These are phyloP conservation scores for Hozukius guyotensis DNA, from an alignment of 2,797 vertebrate genomes.

Conservation along the genomic window DNA sequence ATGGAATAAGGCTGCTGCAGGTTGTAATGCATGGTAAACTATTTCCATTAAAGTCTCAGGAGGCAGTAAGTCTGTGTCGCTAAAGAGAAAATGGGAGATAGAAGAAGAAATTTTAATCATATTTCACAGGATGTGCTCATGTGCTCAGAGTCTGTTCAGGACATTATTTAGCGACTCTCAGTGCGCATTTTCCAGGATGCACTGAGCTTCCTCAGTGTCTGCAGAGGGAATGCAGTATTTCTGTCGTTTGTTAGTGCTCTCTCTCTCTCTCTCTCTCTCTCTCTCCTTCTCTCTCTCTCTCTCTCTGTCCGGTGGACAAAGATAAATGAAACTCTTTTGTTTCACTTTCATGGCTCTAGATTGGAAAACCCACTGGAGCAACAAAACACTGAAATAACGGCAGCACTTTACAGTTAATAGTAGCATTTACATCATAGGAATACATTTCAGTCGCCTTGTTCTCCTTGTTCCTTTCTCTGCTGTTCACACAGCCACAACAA, in stretches of 20 bases:
- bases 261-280: slow-evolving; percentile 26
- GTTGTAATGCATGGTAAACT: neutral
- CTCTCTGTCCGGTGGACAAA: slow-evolving; percentile 71
- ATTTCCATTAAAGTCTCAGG: neutral
- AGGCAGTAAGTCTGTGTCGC: neutral
- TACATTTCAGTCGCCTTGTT: slow-evolving; percentile 59
- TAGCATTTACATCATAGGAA: slow-evolving; percentile 76
- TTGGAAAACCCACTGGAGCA: slow-evolving; percentile 83
- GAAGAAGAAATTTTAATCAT: slow-evolving; percentile 12
- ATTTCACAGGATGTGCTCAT: slow-evolving; percentile 11
- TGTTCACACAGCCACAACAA: slow-evolving; percentile 33
- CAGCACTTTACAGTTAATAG: slow-evolving; percentile 76
- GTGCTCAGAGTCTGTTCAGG: slow-evolving; percentile 11
- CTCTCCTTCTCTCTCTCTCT: slow-evolving; percentile 23
- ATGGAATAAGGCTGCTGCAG: neutral
- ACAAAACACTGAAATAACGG: slow-evolving; percentile 79
- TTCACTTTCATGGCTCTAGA: slow-evolving; percentile 77
- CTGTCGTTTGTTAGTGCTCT: slow-evolving; percentile 38
- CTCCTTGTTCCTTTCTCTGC: slow-evolving; percentile 5
- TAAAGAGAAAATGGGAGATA: neutral
- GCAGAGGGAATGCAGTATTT: slow-evolving; percentile 78
- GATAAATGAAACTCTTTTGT: slow-evolving; percentile 82
- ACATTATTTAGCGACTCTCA: slow-evolving; percentile 40
- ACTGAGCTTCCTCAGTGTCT: slow-evolving; percentile 52
- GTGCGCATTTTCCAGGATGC: slow-evolving; percentile 57